phyloP scores from a whole-genome alignment of 2,888 invertebrate genomes.

The Caenorhabditis sp. region DNA sequence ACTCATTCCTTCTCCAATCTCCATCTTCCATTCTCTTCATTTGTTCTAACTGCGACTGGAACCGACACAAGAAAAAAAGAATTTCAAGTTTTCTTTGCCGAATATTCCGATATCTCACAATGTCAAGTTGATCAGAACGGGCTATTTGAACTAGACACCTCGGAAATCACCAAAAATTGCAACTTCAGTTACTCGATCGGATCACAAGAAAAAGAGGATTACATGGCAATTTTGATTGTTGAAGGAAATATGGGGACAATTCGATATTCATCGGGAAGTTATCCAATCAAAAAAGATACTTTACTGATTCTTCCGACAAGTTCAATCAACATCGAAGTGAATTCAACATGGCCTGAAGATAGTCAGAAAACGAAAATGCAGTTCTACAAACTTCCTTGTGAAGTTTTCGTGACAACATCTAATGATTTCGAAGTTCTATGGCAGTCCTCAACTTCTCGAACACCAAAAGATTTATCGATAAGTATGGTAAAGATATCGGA shows the following conservation, averaged over 20 bases:
- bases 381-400: not conserved
- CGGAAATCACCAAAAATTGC: not conserved
- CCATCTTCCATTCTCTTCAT: slow-evolving; percentile 14
- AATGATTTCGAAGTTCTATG: too few relatives aligned
- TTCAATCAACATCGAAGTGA: slow-evolving; percentile 7
- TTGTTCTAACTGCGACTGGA: slow-evolving; percentile 18
- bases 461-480: not conserved
- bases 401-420: not conserved
- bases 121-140: not conserved
- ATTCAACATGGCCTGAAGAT: slow-evolving; percentile 24
- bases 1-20: slow-evolving; percentile 8
- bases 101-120: slow-evolving; percentile 9
- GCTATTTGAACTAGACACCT: not conserved
- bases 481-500: slow-evolving; percentile 4
- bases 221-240: not conserved
- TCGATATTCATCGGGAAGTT: not conserved
- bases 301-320: slow-evolving; percentile 14
- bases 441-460: too few relatives aligned
- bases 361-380: not conserved
- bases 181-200: not conserved
- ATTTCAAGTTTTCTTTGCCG: slow-evolving; percentile 4
- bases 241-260: not conserved
- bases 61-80: slow-evolving; percentile 20
- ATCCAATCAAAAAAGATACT: not conserved
- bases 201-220: not conserved